Percentiles rank a stretch among this genome's conserved stretches.
Evolutionary conservation across 1,140 invertebrate genomes (phyloP).

Genomic region (Mercenaria mercenaria): DNA sequence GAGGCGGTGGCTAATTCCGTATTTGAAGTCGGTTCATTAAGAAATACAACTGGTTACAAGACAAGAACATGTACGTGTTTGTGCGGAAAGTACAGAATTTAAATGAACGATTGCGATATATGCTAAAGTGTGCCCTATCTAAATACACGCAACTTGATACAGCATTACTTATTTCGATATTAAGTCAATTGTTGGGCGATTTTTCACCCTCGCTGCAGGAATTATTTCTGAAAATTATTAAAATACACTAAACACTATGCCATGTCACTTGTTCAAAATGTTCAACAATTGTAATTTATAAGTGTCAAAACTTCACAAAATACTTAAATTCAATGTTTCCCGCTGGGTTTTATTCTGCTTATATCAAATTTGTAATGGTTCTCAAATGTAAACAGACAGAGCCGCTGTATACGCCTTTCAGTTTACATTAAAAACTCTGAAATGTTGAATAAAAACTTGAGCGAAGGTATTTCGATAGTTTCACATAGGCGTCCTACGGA

Average conservation of each 20-base stretch:
- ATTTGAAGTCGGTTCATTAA: no score
- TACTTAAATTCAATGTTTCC: slow-evolving; percentile 50
- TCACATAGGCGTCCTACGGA: background rate
- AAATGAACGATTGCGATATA: slow-evolving; percentile 7
- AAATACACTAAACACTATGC: slow-evolving; percentile 60
- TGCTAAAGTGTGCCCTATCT: background rate
- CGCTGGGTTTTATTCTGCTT: slow-evolving; percentile 40
- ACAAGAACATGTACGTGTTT: no score
- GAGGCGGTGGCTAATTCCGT: no score
- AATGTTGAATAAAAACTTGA: slow-evolving; percentile 58
- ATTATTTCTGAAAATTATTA: slow-evolving; percentile 57
- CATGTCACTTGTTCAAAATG: slow-evolving; percentile 51
- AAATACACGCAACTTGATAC: slow-evolving; percentile 29
- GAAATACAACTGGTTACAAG: no score
- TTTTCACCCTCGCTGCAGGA: slow-evolving; percentile 59
- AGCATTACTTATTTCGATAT: slow-evolving; percentile 66
- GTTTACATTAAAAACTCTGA: slow-evolving; percentile 41
- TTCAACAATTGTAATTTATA: slow-evolving; percentile 56
- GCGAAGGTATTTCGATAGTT: slow-evolving; percentile 44
- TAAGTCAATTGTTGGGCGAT: slow-evolving; percentile 40
- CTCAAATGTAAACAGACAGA: slow-evolving; percentile 61
- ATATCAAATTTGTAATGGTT: slow-evolving; percentile 63
- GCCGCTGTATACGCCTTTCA: background rate
- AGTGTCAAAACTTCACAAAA: slow-evolving; percentile 67
- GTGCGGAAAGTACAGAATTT: background rate